Percentiles rank a stretch among this genome's conserved stretches.
Evolutionary conservation across 2,888 invertebrate genomes (phyloP).

Genomic region (Lydus trimaculatus): DNA sequence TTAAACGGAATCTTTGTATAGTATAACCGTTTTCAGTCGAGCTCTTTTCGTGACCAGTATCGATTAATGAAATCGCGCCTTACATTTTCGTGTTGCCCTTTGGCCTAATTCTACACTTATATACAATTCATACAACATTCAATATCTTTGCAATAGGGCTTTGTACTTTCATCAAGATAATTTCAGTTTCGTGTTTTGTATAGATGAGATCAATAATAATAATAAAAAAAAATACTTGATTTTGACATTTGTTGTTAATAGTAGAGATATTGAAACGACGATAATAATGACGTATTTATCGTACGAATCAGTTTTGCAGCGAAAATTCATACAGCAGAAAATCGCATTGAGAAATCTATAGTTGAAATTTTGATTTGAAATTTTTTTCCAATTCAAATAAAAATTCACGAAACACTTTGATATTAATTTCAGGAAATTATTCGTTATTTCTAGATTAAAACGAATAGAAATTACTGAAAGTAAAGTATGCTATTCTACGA

Average conservation of each 20-base stretch:
- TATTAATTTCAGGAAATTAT: not conserved
- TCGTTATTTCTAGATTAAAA: not conserved
- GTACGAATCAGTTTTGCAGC: not conserved
- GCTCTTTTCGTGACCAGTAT: slow-evolving; percentile 28
- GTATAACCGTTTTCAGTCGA: not conserved
- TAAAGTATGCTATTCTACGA: not conserved
- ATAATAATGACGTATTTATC: not conserved
- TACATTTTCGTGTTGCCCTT: slow-evolving; percentile 32
- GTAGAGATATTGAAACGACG: not conserved
- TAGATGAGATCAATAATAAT: not conserved
- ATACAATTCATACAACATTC: not conserved
- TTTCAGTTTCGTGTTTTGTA: not conserved
- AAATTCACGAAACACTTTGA: too few relatives aligned
- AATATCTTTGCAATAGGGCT: slow-evolving; percentile 17
- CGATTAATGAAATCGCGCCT: slow-evolving; percentile 30
- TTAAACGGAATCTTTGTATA: not conserved
- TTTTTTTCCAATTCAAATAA: too few relatives aligned
- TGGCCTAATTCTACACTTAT: slow-evolving; percentile 25
- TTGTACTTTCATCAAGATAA: slow-evolving; percentile 16
- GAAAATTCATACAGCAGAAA: not conserved
- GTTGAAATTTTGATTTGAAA: too few relatives aligned
- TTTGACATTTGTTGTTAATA: slow-evolving; percentile 4
- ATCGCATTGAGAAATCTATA: too few relatives aligned
- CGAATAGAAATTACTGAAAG: not conserved
- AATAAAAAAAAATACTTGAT: not conserved